phyloP scores from a whole-genome alignment of 2,113 vertebrate species.

The Gracilinanus agilis region DNA sequence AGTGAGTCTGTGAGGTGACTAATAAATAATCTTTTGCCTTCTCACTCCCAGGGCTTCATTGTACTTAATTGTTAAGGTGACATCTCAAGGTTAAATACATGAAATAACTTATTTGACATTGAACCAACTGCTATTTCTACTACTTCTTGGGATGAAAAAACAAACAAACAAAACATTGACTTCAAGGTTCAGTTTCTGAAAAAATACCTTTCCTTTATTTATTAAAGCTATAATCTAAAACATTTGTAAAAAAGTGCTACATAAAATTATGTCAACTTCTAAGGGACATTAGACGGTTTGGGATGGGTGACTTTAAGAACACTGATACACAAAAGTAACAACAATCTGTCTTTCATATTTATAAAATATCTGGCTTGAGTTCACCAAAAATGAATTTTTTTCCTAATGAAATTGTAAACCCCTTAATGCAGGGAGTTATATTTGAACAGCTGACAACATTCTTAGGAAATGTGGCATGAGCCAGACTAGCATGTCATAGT shows the following conservation, averaged over 20 bases:
- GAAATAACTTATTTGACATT: neutral
- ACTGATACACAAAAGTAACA: neutral
- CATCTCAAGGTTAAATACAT: neutral
- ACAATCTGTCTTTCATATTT: neutral
- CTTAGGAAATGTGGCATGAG: slow-evolving; percentile 32
- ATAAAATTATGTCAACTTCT: neutral
- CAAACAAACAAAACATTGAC: no score
- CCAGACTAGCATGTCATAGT: neutral
- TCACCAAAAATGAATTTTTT: neutral
- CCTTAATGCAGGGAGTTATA: neutral
- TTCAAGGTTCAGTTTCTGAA: neutral
- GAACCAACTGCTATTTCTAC: neutral
- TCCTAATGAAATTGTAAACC: neutral
- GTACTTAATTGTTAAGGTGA: neutral
- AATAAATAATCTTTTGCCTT: neutral
- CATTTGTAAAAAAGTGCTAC: neutral
- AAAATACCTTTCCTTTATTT: no score
- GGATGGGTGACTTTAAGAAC: neutral
- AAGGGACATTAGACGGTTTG: neutral
- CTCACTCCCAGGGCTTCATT: neutral
- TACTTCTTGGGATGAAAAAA: neutral
- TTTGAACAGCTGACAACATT: slow-evolving; percentile 52
- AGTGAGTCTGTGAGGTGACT: neutral
- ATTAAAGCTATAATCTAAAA: no score
- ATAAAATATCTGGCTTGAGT: slow-evolving; percentile 39